Base-by-base conservation (phyloP, 2,113 vertebrate species). In the Polypterus senegalus region DNA sequence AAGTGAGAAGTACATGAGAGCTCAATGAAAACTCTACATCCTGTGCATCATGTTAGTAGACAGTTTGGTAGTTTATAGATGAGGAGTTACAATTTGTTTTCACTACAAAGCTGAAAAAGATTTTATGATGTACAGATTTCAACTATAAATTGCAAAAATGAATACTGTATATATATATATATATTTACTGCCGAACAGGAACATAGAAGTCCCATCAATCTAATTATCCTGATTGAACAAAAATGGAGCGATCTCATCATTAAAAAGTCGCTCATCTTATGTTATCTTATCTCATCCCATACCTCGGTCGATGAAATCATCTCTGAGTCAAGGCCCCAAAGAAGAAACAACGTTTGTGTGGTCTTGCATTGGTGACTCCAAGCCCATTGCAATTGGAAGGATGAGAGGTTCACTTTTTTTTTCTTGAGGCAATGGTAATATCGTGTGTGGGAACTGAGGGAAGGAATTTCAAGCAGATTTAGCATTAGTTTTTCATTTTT, bases 361-460 rank as follows among this genome's bases (percentile, higher is more conserved):
- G 91, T 92, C 91, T 82, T 70, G 73, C 80, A 76, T 82, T 74
- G 2, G 80, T 80, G 67, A 47, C 2, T 47, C 63, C 7, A 46
- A 61, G 63, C 61, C 51, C 4, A 52, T 52, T 8, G 51, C 51
- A 52, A 52, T 52, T 7, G 51, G 3, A 7, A 3, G 3, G 8
- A 7, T 8, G 56, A 58, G 44, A 45, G 56, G 56, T 58, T 43
- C 9, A 45, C 46, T 58, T 45, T 45, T 58, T 43, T 27, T 9
- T 27, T 43, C 54, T 9, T 27, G 27, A 27, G 27, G 27, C 27
- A 27, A 27, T 27, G 27, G n/a, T 48, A 76, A 69, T 83, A 88
- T 85, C 91, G 88, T 91, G 88, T 97, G 93, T 97, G 94, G 94
- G 94, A 98, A 97, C 91, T 88, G 77, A 79, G 78, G 86, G 79